Base-by-base conservation (phyloP, 2,797 vertebrate species). In the Etheostoma perlongum region DNA sequence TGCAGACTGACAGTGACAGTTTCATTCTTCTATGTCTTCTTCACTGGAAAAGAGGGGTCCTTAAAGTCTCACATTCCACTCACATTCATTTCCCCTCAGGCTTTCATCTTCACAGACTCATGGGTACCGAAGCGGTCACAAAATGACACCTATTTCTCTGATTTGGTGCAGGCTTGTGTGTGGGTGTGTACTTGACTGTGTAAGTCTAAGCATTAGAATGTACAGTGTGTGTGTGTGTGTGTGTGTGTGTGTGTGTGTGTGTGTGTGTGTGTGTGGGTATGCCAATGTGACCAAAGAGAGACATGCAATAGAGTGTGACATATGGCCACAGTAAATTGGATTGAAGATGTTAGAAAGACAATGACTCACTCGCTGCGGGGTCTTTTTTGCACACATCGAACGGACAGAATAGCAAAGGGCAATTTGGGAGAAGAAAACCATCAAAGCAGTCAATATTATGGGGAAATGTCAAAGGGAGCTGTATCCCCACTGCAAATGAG, bases 281-380 rank as follows among this genome's bases (percentile, higher is more conserved):
- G 15, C 40, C 23, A 33, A n/a, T 70, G 77, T 77, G 70, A 78
- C 82, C 61, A 46, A 21, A 78, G 46, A 69, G 44, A 82, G 78
- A 62, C 59, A 19, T 51, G 74, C 73, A 58, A 72, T 71, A 40
- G 44, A 66, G 71, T 77, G 70, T 61, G 82, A 85, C 76, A 81
- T 55, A 40, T 73, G 67, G 76, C 71, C 15, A 7, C 74, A 49
- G 70, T 82, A 90, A 89, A 90, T 83, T 86, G 81, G 81, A 90
- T 72, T 83, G 79, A 89, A 86, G 75, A 90, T 66, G 83, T 77
- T 67, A 59, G 80, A 85, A 85, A 91, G 87, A 92, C 89, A 93
- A 89, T 87, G 85, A 83, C 55, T 90, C 76, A 68, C 63, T 81
- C 16, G 64, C 82, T 47, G 51, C 16, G 0, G 78, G 85, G 78